Evolutionary conservation across 2,113 vertebrate species (phyloP), one percentile per base, ranked within the genome.

Genomic region (Talpa occidentalis): DNA sequence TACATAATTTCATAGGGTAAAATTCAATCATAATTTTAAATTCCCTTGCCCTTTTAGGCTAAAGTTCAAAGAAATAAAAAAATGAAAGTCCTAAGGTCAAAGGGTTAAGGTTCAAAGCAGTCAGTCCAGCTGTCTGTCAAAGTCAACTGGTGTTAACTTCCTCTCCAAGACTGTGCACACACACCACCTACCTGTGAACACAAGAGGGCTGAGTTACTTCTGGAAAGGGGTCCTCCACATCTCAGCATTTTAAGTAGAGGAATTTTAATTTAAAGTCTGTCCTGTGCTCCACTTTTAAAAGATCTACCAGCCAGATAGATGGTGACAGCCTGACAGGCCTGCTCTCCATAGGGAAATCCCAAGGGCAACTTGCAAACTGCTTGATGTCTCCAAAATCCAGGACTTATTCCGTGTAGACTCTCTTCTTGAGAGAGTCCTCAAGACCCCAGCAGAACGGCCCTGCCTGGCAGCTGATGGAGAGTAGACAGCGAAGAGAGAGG

Each of bases 51-150:
- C 67, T 81, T 95, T 82, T 67, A 47, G 35, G 83, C 79, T 95
- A 35, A 84, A 94, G 37, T 60, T 80, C 49, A 60, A 76, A 84
- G 59, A 93, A 79, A 80, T 24, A n/a, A n/a, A 69, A 90, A 94
- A 35, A 1, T 10, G 19, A 47, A 78, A 69, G 30, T 47, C 44
- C 44, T 32, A 85, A 82, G 17, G 35, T 60, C 12, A 22, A 40
- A 81, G 11, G 56, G 60, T n/a, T 72, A 32, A 83, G 85, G 24
- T 11, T 17, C 14, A 52, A 64, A 74, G 16, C 16, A 52, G 42
- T 88, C 35, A 24, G 44, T 82, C n/a, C 24, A 24, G 42, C 10
- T 14, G 0, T 47, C 49, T 5, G 3, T 37, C 32, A 72, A 80
- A 77, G n/a, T 21, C 21, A 24, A 19, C 30, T 21, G 37, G 8